Evolutionary conservation across 2,888 invertebrate species (phyloP).

Genomic region (Pheosia gnoma): DNA sequence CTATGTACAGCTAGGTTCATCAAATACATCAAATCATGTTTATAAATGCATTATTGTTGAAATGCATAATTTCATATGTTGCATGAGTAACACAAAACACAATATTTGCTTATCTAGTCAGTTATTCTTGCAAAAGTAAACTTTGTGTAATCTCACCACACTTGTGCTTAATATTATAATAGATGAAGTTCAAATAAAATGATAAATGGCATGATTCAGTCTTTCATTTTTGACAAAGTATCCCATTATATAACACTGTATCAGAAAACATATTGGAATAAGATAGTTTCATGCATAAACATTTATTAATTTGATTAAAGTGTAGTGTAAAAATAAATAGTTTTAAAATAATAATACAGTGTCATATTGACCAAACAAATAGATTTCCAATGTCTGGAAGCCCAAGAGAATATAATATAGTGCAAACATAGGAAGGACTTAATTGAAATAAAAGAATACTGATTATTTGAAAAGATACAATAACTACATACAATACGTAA

Average conservation of each 20-base stretch:
- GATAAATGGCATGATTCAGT: constrained; percentile 77
- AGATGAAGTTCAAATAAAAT: constrained; percentile 65
- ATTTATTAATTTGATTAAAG: background rate
- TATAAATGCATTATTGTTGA: constrained; percentile 49
- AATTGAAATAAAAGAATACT: constrained; percentile 2
- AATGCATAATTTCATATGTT: constrained; percentile 38
- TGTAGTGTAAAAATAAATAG: background rate
- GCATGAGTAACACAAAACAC: constrained; percentile 56
- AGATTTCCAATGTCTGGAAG: constrained; percentile 43
- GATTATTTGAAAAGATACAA: constrained; percentile 5
- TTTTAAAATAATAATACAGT: constrained; percentile 12
- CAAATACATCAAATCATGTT: constrained; percentile 39
- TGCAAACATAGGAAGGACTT: background rate
- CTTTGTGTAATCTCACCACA: constrained; percentile 56
- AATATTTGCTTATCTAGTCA: constrained; percentile 72
- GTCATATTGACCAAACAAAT: constrained; percentile 23
- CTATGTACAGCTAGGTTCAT: constrained; percentile 56
- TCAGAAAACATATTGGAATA: background rate
- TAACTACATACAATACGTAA: background rate
- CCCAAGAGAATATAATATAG: constrained; percentile 27
- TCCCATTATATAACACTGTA: constrained; percentile 29
- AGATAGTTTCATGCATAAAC: background rate
- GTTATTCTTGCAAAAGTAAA: constrained; percentile 56
- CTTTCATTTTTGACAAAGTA: constrained; percentile 65
- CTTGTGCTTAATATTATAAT: constrained; percentile 63